Evolutionary conservation across 2,888 invertebrate species (phyloP).

Genomic region (Hydraecia micacea): DNA sequence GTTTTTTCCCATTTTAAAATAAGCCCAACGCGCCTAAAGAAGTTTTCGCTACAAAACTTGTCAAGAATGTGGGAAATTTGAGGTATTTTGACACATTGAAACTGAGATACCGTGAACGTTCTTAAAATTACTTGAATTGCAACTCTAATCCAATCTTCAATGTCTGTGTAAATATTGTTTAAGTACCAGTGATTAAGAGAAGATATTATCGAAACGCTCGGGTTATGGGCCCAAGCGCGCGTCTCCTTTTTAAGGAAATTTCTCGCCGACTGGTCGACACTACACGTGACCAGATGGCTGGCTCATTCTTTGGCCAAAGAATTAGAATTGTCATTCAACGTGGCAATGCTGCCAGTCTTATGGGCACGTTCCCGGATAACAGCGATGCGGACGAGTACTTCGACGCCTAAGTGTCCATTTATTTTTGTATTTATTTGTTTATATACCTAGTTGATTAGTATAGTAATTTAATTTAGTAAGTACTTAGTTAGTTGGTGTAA

Average conservation of each 20-base stretch:
- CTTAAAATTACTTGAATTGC: too few species aligned
- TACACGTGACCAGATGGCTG: background rate
- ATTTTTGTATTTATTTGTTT: background rate
- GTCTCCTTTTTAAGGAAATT: background rate
- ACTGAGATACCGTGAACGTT: background rate
- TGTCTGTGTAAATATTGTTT: background rate
- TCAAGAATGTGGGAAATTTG: too few species aligned
- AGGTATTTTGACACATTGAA: background rate
- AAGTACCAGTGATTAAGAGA: background rate
- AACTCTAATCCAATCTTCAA: background rate
- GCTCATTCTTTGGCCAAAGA: background rate
- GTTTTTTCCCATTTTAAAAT: too few species aligned
- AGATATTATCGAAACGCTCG: background rate
- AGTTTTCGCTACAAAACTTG: too few species aligned
- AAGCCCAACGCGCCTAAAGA: too few species aligned
- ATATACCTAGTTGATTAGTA: background rate
- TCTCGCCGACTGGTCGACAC: background rate
- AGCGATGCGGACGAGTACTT: background rate
- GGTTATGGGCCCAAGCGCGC: background rate
- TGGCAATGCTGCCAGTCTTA: background rate
- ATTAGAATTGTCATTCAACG: background rate
- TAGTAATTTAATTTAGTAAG: background rate
- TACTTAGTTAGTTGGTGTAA: too few species aligned
- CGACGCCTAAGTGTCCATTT: background rate
- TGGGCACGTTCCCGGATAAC: background rate